Evolutionary conservation across 2,888 invertebrate genomes (phyloP), one percentile per base, ranked within the genome.

Genomic region (Halictus ligatus): DNA sequence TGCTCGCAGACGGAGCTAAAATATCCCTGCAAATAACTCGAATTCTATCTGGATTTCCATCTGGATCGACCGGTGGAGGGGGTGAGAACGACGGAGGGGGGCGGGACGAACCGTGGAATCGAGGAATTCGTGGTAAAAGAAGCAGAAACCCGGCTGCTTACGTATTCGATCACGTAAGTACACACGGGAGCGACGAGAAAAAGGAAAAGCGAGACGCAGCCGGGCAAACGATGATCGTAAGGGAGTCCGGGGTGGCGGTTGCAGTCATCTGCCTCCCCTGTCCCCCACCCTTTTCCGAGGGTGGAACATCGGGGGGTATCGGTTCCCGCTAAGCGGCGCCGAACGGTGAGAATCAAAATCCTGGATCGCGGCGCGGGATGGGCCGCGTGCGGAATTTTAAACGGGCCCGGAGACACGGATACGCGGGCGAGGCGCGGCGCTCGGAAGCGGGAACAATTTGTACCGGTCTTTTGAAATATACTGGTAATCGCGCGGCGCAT

Each of bases 91-190:
- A 29, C 1, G 40, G 12, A 12, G n/a, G 46, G 69, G 35, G 40
- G 29, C 54, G 67, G 54, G 21, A 3, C 10, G 75, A 50, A 58
- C 50, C 72, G 58, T 29, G 48, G 67, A 75, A 74, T 71, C 77
- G 81, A 54, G 76, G 67, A 80, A 82, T 50, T 72, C 73, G 77
- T 78, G 79, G 85, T 85, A 84, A 84, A 86, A 89, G 88, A 86
- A 86, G 76, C 82, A 69, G 84, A 77, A 79, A 89, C 80, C 78
- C 78, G 77, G 58, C 90, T 89, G 92, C 91, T 91, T 90, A 85
- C 85, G 87, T 91, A 92, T 92, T 90, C 91, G 91, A 92, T 92
- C 92, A 89, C 85, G 88, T 92, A 91, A 88, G 88, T 89, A 91
- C 87, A 89, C 86, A 86, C 85, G 86, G 78, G 78, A 88, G 83